Evolutionary conservation across 2,888 invertebrate species (phyloP).

Genomic region (Polyploca ridens): DNA sequence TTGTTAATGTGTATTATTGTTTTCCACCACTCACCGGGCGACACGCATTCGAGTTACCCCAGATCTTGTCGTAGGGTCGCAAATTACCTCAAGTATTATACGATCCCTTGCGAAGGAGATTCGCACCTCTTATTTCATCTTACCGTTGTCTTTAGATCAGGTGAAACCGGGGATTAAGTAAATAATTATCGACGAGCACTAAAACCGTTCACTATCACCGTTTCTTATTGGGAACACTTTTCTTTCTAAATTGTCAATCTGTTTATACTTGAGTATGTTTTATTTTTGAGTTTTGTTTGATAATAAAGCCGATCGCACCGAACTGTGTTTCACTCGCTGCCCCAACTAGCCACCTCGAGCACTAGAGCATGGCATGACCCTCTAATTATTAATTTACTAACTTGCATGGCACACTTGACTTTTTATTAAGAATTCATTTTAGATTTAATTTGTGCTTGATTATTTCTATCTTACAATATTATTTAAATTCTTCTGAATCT

Average conservation of each 20-base stretch:
- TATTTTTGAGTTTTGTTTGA: slow-evolving; percentile 61
- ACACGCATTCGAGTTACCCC: slow-evolving; percentile 58
- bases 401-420: slow-evolving; percentile 65
- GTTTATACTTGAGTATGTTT: slow-evolving; percentile 62
- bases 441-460: slow-evolving; percentile 49
- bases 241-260: slow-evolving; percentile 68
- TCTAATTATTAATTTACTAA: slow-evolving; percentile 56
- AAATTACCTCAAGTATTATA: slow-evolving; percentile 47
- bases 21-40: slow-evolving; percentile 75
- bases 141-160: slow-evolving; percentile 32
- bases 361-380: slow-evolving; percentile 78
- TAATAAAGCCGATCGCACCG: slow-evolving; percentile 81
- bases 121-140: slow-evolving; percentile 48
- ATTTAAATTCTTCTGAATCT: slow-evolving; percentile 24
- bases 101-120: slow-evolving; percentile 55
- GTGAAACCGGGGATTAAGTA: slow-evolving; percentile 31
- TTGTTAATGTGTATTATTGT: slow-evolving; percentile 81
- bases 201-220: slow-evolving; percentile 61
- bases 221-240: slow-evolving; percentile 59
- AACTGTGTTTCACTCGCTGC: slow-evolving; percentile 83
- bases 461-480: slow-evolving; percentile 40
- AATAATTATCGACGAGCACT: slow-evolving; percentile 59
- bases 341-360: slow-evolving; percentile 70
- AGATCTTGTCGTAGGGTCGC: slow-evolving; percentile 50
- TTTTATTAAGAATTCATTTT: slow-evolving; percentile 30